A percentile compares a stretch with the other conserved stretches of the same genome.
phyloP scores from a whole-genome alignment of 2,797 vertebrate species.

The Dipus sagitta region DNA sequence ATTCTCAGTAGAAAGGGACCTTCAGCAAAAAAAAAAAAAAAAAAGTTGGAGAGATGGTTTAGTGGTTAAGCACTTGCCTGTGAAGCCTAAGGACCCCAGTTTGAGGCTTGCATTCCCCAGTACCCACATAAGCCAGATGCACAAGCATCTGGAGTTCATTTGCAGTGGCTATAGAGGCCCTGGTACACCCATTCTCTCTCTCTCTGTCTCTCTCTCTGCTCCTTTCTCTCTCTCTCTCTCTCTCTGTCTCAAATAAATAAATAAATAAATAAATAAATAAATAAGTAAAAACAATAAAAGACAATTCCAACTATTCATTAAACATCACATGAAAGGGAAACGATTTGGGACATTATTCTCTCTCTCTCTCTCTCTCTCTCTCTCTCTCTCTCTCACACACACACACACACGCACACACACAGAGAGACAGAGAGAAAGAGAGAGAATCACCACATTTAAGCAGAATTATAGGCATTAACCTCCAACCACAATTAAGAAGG shows the following conservation, averaged over 20 bases:
- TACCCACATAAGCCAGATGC: too few relatives aligned
- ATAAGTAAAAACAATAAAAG: not conserved
- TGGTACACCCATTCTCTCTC: too few relatives aligned
- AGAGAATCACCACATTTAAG: not conserved
- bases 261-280: too few relatives aligned
- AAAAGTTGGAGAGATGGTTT: not conserved
- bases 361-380: not conserved
- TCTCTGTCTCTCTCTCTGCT: too few relatives aligned
- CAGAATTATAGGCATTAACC: slow-evolving; percentile 18
- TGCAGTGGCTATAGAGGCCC: not conserved
- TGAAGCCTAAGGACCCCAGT: too few relatives aligned
- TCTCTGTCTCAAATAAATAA: too few relatives aligned
- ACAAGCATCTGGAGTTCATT: too few relatives aligned
- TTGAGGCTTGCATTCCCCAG: too few relatives aligned
- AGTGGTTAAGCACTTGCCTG: too few relatives aligned
- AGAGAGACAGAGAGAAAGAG: not conserved
- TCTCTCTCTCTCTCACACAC: not conserved
- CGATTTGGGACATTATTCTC: not conserved
- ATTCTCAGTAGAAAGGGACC: slow-evolving; percentile 40
- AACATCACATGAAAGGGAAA: not conserved
- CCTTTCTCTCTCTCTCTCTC: too few relatives aligned
- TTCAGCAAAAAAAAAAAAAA: not conserved
- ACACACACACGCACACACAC: not conserved
- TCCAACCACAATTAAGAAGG: slow-evolving; percentile 3
- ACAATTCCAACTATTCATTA: not conserved